These are phyloP conservation scores for Cariama cristata DNA, from an alignment of 2,113 vertebrate species.

Conservation along the genomic window DNA sequence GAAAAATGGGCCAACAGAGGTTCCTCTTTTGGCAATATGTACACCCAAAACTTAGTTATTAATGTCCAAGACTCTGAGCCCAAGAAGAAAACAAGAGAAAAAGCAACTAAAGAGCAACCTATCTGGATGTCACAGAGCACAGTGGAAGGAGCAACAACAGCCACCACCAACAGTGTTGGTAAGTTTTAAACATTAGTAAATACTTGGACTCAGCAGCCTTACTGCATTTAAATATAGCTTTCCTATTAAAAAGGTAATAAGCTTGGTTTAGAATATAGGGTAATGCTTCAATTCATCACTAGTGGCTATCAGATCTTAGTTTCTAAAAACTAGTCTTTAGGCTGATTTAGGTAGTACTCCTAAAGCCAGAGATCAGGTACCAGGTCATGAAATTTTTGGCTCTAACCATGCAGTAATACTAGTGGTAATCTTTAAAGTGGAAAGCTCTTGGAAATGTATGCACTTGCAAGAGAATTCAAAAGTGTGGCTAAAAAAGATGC, in stretches of 20 bases:
- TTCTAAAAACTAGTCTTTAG: background rate
- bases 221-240: background rate
- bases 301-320: background rate
- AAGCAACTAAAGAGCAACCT: slow-evolving; percentile 40
- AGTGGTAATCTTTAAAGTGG: background rate
- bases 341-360: background rate
- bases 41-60: slow-evolving; percentile 57
- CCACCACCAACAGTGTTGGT: background rate
- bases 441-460: background rate
- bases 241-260: background rate
- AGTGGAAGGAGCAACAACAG: background rate
- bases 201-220: background rate
- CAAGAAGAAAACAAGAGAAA: slow-evolving; percentile 25
- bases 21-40: slow-evolving; percentile 1
- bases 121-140: slow-evolving; percentile 69
- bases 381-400: background rate
- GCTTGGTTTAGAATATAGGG: background rate
- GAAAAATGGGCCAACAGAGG: slow-evolving; percentile 46
- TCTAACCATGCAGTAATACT: background rate
- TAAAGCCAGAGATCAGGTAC: background rate
- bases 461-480: background rate
- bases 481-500: background rate
- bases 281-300: background rate
- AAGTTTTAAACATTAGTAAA: background rate
- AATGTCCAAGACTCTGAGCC: slow-evolving; percentile 27